Evolutionary conservation across 1,140 invertebrate genomes (phyloP), one percentile per base, ranked within the genome.

Genomic region (Pygmarrhopalites habei): DNA sequence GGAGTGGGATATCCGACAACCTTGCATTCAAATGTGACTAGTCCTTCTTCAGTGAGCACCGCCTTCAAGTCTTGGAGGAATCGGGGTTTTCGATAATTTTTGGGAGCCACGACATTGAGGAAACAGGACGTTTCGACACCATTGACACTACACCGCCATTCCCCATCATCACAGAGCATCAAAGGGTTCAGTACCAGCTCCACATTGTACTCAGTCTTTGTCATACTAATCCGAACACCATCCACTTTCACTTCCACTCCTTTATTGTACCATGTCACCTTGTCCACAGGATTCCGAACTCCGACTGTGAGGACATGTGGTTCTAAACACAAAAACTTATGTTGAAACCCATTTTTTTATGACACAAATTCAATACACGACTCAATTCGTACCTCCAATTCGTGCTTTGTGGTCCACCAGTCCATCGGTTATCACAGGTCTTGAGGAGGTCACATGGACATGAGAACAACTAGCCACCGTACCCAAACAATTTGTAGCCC

Each of bases 11-110:
- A 92, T 0, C 90, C 90, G 7, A 92, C 89, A 5, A 56, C 53
- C 21, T 92, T 92, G 73, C 90, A 94, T 73, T 94, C 90, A 72
- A 94, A 93, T 0, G 89, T 92, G 2, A 94, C 90, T 4, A 92
- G 76, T 1, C 90, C 90, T 80, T 93, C 90, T 73, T 92, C 90
- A 0, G 90, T 92, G 23, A 94, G 78, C 35, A 93, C 82, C 4
- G 90, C 90, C 74, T 87, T 87, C 21, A 93, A 78, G 67, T 86
- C 88, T 74, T 94, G 90, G 82, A 94, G 85, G 75, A 94, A 94
- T 66, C 87, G 79, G 17, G 90, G 90, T 73, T 87, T 87, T 67
- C 89, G 82, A 72, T 92, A 94, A 73, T 91, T 92, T 73, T 90
- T 89, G 47, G 91, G 90, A 75, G 92, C 87, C 58, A 65, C 44